Evolutionary conservation across 2,797 vertebrate genomes (phyloP), one percentile per base, ranked within the genome.

Genomic region (Pseudochromis fuscus): DNA sequence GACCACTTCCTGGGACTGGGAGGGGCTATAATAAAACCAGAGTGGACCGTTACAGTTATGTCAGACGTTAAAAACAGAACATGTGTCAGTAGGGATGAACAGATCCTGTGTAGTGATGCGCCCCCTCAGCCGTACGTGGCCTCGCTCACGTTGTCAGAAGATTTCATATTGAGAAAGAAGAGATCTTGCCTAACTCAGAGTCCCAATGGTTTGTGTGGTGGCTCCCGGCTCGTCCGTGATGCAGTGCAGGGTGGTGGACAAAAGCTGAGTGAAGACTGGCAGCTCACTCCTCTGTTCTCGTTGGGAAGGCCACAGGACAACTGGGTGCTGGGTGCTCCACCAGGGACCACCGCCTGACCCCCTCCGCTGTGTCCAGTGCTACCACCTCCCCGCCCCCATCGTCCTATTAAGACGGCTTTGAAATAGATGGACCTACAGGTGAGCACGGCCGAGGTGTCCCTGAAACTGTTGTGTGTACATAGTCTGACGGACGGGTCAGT

Each of bases 381-480:
- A 37, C 16, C 12, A 1, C 35, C 35, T 37, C 16, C 19, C n/a
- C 2, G 40, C 8, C 19, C n/a, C 45, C 4, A 40, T 31, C 15
- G 25, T 38, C 27, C 44, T 38, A 49, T 33, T 27, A 38, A 51
- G 16, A 67, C 2, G 23, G 30, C 33, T 63, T 23, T 31, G 16
- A 83, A 72, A 50, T 24, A 35, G 23, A 25, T 3, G 4, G 28
- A 65, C n/a, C 55, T 40, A 65, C 28, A 62, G 16, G 62, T 4
- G 12, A 73, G 8, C 19, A 28, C 2, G 19, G 10, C n/a, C 8
- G 18, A 44, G 40, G 40, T 19, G 40, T 44, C n/a, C 5, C 23
- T 7, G 5, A 25, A 24, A 24, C 5, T 7, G 40, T 18, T 42
- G 16, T 7, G 38, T 40, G 13, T 42, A 35, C 13, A 6, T 16